A percentile compares a stretch with the other conserved stretches of the same genome.
phyloP scores from a whole-genome alignment of 1,140 invertebrate species.

The Ostrea denselamellosa region DNA sequence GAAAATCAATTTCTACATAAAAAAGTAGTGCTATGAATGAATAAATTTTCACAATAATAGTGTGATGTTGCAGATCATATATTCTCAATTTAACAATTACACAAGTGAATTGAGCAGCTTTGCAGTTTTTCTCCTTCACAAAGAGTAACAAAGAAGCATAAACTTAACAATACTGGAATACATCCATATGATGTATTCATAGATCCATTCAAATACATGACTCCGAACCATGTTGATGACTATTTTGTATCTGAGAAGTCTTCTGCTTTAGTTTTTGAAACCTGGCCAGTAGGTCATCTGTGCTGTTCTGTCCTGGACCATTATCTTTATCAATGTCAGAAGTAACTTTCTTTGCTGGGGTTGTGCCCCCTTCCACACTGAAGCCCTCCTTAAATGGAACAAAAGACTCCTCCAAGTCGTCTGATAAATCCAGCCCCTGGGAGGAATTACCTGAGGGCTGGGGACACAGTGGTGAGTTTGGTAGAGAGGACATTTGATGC shows the following conservation, averaged over 20 bases:
- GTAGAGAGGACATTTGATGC: not conserved
- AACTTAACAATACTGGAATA: not conserved
- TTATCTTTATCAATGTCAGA: not conserved
- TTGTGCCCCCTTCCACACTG: conserved; percentile 8
- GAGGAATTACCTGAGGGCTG: not conserved
- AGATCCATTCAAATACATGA: no score
- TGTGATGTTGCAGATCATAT: no score
- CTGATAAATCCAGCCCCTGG: not conserved
- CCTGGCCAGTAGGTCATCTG: not conserved
- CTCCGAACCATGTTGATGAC: not conserved
- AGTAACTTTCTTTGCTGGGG: not conserved
- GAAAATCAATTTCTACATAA: no score
- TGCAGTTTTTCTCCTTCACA: not conserved
- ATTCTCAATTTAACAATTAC: not conserved
- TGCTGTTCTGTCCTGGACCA: not conserved
- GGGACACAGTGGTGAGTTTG: not conserved
- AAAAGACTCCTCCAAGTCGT: conserved; percentile 2
- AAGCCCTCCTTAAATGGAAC: conserved; percentile 18
- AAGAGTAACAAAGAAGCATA: not conserved
- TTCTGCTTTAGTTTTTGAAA: conserved; percentile 15
- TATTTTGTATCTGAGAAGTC: not conserved
- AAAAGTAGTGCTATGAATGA: no score
- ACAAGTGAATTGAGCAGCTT: not conserved
- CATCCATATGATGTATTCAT: no score
- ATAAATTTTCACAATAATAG: no score